Base-by-base conservation (phyloP, 2,797 vertebrate genomes). In the Gallinago solitaria region DNA sequence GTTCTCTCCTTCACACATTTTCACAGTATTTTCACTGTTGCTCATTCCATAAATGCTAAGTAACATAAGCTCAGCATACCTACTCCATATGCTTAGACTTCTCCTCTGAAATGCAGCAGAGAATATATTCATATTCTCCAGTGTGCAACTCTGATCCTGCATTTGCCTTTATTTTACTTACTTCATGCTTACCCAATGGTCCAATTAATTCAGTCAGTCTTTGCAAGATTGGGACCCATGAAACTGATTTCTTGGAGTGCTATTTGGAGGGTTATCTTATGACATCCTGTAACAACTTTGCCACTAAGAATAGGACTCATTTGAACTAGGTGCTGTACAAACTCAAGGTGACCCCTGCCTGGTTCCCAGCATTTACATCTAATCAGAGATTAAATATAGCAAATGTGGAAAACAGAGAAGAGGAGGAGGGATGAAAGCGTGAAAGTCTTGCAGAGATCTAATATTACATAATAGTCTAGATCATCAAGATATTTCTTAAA, bases 331-430 rank as follows among this genome's bases (percentile, higher is more conserved):
- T 81, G 69, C 39, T 59, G 25, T n/a, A 86, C 37, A 90, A 88
- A 90, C 33, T 89, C 96, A 96, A 95, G 87, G 93, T 96, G 89
- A 93, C 87, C 80, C 56, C 25, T 56, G 59, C 12, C 51, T 93
- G 41, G 84, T 82, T 86, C 33, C 50, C 53, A 65, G 75, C 64
- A 53, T 89, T 91, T 95, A 93, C 77, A 87, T 87, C 71, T 94
- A 89, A 94, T 92, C 78, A 94, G 81, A 75, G 88, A 87, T 94
- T 96, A 96, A 94, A 96, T 90, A 95, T 84, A 95, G 80, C 77
- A 84, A 77, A 90, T 41, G 27, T 53, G 56, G 67, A 94, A 88
- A 93, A 84, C 8, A 71, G 54, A 32, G 11, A 89, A 78, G 80
- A 88, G 74, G 89, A 82, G 67, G 71, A 90, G 74, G 71, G 43